phyloP scores from a whole-genome alignment of 2,113 vertebrate genomes.

The Macrotis lagotis region DNA sequence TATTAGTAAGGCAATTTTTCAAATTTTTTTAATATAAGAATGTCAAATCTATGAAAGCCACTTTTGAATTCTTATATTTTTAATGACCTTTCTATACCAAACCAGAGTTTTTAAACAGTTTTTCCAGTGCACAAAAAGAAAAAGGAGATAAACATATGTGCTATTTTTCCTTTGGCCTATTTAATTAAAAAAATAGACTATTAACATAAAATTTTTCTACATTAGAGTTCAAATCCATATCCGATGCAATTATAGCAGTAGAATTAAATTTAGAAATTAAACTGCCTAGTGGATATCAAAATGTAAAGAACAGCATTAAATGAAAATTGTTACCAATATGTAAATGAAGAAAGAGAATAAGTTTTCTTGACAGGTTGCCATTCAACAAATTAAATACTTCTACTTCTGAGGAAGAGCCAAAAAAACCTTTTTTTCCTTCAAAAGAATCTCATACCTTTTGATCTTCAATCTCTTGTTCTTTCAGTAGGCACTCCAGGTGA shows the following conservation, averaged over 20 bases:
- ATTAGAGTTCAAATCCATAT: not conserved
- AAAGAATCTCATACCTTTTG: slow-evolving; percentile 89
- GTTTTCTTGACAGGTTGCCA: slow-evolving; percentile 62
- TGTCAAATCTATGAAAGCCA: not conserved
- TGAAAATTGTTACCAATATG: slow-evolving; percentile 36
- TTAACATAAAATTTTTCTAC: not conserved
- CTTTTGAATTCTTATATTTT: not conserved
- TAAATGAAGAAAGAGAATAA: slow-evolving; percentile 39
- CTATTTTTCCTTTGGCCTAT: not conserved
- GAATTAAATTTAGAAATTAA: slow-evolving; percentile 12
- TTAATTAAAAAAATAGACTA: not conserved
- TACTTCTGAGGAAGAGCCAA: slow-evolving; percentile 66
- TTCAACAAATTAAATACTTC: slow-evolving; percentile 64
- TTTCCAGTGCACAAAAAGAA: not conserved
- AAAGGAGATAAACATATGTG: not conserved
- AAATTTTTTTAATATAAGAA: not conserved
- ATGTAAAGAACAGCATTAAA: slow-evolving; percentile 34
- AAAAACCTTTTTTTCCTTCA: slow-evolving; percentile 68
- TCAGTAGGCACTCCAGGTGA: slow-evolving; percentile 94
- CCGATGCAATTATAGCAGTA: not conserved
- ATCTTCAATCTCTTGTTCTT: slow-evolving; percentile 96
- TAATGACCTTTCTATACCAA: not conserved
- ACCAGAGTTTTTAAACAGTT: not conserved
- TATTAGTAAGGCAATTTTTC: not conserved
- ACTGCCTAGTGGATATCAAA: not conserved